Conservation (phyloP, 2,113 vertebrate species). For the Ailurus styani region DNA sequence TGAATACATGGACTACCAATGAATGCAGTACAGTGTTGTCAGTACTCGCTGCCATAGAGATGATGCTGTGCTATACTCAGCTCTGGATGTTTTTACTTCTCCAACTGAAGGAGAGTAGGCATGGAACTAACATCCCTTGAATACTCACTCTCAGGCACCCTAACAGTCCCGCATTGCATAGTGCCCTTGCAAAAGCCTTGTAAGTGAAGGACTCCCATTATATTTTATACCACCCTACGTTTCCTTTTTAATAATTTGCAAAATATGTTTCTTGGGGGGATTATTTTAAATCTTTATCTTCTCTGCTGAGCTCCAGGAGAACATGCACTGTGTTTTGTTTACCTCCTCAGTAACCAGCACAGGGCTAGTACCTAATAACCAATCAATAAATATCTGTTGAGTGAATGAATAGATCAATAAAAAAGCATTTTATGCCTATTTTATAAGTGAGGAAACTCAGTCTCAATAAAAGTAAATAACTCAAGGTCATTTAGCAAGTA, state of each 20-base stretch:
- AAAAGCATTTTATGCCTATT: background rate
- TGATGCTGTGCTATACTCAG: background rate
- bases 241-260: background rate
- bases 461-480: background rate
- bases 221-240: background rate
- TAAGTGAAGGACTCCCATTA: background rate
- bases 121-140: background rate
- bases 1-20: background rate
- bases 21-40: too few relatives aligned
- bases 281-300: background rate
- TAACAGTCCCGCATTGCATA: background rate
- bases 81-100: background rate
- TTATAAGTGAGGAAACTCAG: constrained; percentile 18
- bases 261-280: background rate
- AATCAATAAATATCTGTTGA: background rate
- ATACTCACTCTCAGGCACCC: background rate
- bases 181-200: background rate
- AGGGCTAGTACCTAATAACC: background rate
- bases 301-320: background rate
- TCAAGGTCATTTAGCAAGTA: background rate
- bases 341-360: background rate
- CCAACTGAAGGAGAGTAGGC: background rate
- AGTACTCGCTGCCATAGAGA: background rate
- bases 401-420: constrained; percentile 11
- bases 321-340: background rate